phyloP scores from a whole-genome alignment of 2,113 vertebrate genomes.

The Solea solea region DNA sequence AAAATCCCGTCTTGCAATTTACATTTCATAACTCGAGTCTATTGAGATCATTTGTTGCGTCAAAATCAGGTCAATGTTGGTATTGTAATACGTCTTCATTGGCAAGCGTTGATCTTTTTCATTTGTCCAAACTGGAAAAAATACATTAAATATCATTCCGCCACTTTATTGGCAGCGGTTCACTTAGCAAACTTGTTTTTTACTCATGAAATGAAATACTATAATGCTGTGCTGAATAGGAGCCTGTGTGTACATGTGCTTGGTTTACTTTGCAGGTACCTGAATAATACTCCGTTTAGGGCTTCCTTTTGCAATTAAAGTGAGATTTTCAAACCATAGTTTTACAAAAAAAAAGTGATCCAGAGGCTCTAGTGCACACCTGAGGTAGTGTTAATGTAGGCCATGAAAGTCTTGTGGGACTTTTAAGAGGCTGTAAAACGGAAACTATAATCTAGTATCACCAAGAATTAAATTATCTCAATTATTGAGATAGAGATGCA shows the following conservation, averaged over 20 bases:
- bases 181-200: constrained; percentile 36
- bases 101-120: constrained; percentile 11
- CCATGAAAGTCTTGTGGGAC: constrained; percentile 43
- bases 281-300: constrained; percentile 6
- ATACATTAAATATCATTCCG: not conserved
- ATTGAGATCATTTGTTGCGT: constrained; percentile 15
- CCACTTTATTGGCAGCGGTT: constrained; percentile 31
- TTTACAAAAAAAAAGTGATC: constrained; percentile 17
- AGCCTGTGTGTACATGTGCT: constrained; percentile 1
- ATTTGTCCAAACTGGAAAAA: constrained; percentile 19
- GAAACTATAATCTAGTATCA: constrained; percentile 12
- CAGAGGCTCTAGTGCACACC: constrained; percentile 57
- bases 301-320: constrained; percentile 1
- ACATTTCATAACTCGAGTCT: constrained; percentile 38
- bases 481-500: constrained; percentile 2
- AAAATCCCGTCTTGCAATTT: constrained; percentile 42
- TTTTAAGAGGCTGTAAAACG: constrained; percentile 23
- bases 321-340: constrained; percentile 9
- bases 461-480: constrained; percentile 9
- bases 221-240: constrained; percentile 8
- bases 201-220: not conserved
- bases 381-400: constrained; percentile 78
- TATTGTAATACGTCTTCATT: constrained; percentile 16
- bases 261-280: not conserved
- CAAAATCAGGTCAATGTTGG: not conserved